Conservation (phyloP, 2,113 vertebrate species). For the Apodemus sylvaticus region DNA sequence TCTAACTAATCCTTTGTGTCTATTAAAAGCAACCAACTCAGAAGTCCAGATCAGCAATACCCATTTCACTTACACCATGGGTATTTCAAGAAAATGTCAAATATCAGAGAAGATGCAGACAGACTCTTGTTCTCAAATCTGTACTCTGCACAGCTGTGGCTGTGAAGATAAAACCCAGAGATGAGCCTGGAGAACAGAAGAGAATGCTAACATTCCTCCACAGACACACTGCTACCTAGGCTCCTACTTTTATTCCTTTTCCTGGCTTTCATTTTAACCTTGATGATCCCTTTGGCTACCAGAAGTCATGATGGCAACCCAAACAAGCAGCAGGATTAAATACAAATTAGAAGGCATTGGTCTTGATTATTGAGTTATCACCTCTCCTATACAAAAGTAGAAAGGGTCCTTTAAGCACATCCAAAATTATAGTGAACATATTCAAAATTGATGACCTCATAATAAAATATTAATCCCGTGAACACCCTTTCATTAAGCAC, state of each 20-base stretch:
- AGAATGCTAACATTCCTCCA: background rate
- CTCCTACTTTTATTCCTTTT: background rate
- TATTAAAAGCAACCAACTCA: background rate
- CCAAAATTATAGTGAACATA: background rate
- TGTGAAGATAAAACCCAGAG: background rate
- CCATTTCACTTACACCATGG: background rate
- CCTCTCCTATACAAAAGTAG: background rate
- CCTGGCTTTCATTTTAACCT: background rate
- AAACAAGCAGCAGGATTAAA: background rate
- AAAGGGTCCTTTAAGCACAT: background rate
- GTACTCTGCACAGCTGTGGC: background rate
- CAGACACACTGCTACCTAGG: background rate
- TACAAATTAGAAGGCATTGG: background rate
- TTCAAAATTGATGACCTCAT: background rate
- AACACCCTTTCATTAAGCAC: background rate
- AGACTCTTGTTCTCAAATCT: slow-evolving; percentile 18
- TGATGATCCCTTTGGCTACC: background rate
- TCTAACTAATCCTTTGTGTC: background rate
- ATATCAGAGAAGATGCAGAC: slow-evolving; percentile 6
- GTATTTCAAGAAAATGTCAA: slow-evolving; percentile 12
- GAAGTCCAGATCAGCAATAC: background rate
- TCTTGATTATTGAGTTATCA: background rate
- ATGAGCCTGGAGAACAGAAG: background rate
- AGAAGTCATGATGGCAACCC: background rate
- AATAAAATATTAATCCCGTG: background rate